Conservation (phyloP, 2,888 invertebrate genomes). For the Conomelus anceps region DNA sequence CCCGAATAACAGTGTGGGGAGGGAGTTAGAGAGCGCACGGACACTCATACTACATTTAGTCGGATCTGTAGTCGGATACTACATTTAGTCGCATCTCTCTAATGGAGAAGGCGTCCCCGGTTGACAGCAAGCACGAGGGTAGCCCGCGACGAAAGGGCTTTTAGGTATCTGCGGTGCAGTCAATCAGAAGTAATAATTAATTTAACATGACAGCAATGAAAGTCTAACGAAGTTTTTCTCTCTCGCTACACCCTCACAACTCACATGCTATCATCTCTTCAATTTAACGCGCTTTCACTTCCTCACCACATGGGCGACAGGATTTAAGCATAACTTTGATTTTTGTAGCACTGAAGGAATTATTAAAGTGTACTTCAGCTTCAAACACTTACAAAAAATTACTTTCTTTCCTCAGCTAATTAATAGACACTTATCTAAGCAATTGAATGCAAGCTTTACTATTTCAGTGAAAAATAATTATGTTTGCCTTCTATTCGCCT, state of each 20-base stretch:
- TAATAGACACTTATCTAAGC: too few relatives aligned
- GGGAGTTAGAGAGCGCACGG: not conserved
- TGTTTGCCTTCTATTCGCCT: too few relatives aligned
- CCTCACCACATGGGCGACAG: too few relatives aligned
- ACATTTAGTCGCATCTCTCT: too few relatives aligned
- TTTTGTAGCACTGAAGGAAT: too few relatives aligned
- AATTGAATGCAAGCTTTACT: too few relatives aligned
- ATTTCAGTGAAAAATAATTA: too few relatives aligned
- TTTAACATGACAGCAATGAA: slow-evolving; percentile 11
- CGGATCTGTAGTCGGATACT: too few relatives aligned
- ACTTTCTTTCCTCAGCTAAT: too few relatives aligned
- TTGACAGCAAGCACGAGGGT: not conserved
- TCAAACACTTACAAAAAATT: too few relatives aligned
- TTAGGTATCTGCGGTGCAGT: slow-evolving; percentile 12
- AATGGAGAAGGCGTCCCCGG: not conserved
- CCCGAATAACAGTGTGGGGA: too few relatives aligned
- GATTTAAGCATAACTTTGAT: not conserved
- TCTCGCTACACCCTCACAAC: not conserved
- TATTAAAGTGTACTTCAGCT: too few relatives aligned
- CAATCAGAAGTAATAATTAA: slow-evolving; percentile 14
- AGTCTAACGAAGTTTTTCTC: slow-evolving; percentile 7
- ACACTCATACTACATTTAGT: not conserved
- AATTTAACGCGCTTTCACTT: not conserved
- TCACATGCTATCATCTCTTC: not conserved
- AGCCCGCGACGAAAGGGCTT: not conserved